phyloP scores from a whole-genome alignment of 2,113 vertebrate genomes.

The Melanostigma gelatinosum region DNA sequence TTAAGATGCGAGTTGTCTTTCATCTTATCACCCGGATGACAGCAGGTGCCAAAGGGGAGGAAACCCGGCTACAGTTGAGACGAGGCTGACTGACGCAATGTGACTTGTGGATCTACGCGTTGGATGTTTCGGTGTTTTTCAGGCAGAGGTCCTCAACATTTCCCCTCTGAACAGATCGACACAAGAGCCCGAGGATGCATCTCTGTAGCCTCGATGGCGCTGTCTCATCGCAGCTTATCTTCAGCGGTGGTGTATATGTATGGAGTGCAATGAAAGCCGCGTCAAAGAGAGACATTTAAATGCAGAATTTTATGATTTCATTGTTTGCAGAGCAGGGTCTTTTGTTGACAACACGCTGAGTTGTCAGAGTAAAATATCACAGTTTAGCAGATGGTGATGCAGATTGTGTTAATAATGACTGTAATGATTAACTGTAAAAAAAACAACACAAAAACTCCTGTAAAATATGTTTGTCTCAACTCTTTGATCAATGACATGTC shows the following conservation, averaged over 20 bases:
- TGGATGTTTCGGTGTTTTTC: constrained; percentile 15
- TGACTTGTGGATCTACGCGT: constrained; percentile 33
- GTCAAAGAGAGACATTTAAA: constrained; percentile 9
- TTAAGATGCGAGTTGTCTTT: constrained; percentile 67
- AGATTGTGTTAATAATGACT: constrained; percentile 44
- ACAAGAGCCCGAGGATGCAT: background rate
- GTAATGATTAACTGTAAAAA: constrained; percentile 32
- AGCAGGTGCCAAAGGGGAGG: constrained; percentile 55
- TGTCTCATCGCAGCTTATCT: background rate
- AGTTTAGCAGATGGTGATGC: constrained; percentile 54
- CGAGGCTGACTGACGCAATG: constrained; percentile 33
- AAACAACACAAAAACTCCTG: background rate
- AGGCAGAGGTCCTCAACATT: constrained; percentile 14
- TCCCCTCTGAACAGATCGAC: background rate
- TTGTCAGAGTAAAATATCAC: constrained; percentile 49
- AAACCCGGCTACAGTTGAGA: constrained; percentile 35
- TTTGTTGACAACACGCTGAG: constrained; percentile 40
- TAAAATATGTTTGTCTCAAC: constrained; percentile 4
- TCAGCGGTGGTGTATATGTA: constrained; percentile 18
- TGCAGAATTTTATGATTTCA: constrained; percentile 21
- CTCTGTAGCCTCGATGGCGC: background rate
- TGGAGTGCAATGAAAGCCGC: constrained; percentile 2
- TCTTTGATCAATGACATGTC: background rate
- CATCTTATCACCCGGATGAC: constrained; percentile 60
- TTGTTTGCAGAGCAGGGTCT: constrained; percentile 33